A percentile compares a stretch with the other conserved stretches of the same genome.
Evolutionary conservation across 2,113 vertebrate species (phyloP).

Genomic region (Nibea albiflora): DNA sequence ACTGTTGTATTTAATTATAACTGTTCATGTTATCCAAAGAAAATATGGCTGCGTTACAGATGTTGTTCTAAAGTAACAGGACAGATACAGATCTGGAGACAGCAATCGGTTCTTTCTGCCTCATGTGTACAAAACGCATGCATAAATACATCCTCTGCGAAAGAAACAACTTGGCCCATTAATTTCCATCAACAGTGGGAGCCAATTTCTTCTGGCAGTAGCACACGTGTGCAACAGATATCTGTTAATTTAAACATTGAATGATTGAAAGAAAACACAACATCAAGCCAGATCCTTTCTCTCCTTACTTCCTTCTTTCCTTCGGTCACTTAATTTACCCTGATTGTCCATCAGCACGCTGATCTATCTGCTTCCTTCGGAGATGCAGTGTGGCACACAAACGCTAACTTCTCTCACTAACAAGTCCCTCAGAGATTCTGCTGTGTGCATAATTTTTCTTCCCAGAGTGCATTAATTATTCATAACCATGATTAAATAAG

Average conservation of each 20-base stretch:
- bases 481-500: neutral
- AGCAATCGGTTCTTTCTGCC: neutral
- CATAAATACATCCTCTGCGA: neutral
- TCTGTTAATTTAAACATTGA: neutral
- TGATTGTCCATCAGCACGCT: conserved; percentile 33
- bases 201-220: conserved; percentile 14
- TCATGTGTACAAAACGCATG: conserved; percentile 13
- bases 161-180: conserved; percentile 16
- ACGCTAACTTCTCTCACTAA: neutral
- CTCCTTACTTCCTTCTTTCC: neutral
- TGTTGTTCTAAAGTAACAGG: neutral
- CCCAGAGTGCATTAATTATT: neutral
- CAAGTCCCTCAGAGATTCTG: conserved; percentile 9
- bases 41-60: neutral
- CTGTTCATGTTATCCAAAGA: conserved; percentile 12
- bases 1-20: conserved; percentile 39
- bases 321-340: conserved; percentile 12
- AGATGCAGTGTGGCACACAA: conserved; percentile 26
- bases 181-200: neutral
- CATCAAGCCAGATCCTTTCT: neutral
- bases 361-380: conserved; percentile 29
- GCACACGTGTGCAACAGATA: conserved; percentile 14
- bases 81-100: conserved; percentile 10
- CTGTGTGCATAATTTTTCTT: conserved; percentile 11
- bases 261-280: conserved; percentile 16